Percentiles rank a stretch among this genome's conserved stretches.
Evolutionary conservation across 2,888 invertebrate genomes (phyloP).

Genomic region (Julus scandinavius): DNA sequence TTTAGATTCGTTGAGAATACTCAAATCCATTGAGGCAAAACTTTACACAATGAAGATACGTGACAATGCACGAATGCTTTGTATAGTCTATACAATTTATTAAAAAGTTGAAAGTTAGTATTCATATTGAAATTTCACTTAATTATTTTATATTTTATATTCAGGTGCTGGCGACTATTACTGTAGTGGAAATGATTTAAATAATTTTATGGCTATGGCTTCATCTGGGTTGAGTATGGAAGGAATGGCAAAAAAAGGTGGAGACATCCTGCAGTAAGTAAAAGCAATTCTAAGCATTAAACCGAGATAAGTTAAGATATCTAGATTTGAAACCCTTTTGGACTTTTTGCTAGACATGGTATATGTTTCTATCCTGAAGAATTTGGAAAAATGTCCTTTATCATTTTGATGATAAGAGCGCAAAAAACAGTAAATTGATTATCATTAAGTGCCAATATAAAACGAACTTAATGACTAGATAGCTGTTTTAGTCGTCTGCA

Average conservation of each 20-base stretch:
- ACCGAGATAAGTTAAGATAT: slow-evolving; percentile 51
- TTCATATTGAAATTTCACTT: not conserved
- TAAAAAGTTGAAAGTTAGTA: not conserved
- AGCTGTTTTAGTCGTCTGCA: too few relatives aligned
- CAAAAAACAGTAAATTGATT: not conserved
- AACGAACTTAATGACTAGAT: too few relatives aligned
- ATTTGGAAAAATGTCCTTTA: too few relatives aligned
- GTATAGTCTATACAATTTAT: not conserved
- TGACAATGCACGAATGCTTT: too few relatives aligned
- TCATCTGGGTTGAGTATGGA: slow-evolving; percentile 9
- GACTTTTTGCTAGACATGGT: too few relatives aligned
- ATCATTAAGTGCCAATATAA: too few relatives aligned
- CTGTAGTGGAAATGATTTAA: slow-evolving; percentile 84
- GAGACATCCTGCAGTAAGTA: slow-evolving; percentile 53
- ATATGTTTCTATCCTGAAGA: too few relatives aligned
- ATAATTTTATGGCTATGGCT: slow-evolving; percentile 66
- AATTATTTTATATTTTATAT: not conserved
- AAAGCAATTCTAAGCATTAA: not conserved
- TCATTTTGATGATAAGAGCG: too few relatives aligned
- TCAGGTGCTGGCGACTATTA: slow-evolving; percentile 81
- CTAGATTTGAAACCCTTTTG: not conserved
- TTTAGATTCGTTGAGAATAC: too few relatives aligned
- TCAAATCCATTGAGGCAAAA: too few relatives aligned
- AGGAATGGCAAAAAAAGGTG: slow-evolving; percentile 45
- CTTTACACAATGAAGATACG: too few relatives aligned